Evolutionary conservation across 2,113 vertebrate species (phyloP).

Genomic region (Azemiops feae): DNA sequence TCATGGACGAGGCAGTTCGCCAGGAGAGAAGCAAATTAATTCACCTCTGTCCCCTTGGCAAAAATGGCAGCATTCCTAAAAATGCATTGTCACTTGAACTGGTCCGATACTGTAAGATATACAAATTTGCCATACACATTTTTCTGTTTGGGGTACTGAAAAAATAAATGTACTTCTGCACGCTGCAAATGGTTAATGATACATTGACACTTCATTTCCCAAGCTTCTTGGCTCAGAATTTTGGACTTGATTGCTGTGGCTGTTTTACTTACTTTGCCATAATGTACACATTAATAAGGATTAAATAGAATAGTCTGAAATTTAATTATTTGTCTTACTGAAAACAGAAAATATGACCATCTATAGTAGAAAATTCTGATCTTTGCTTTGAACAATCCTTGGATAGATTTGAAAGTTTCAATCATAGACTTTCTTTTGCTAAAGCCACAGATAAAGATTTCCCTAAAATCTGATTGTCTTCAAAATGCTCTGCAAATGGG

Average conservation of each 20-base stretch:
- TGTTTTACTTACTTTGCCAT: conserved; percentile 46
- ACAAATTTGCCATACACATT: background rate
- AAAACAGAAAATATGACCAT: background rate
- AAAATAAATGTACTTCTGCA: background rate
- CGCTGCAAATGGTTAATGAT: conserved; percentile 26
- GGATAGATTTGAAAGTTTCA: conserved; percentile 14
- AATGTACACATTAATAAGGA: conserved; percentile 42
- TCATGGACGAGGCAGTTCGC: background rate
- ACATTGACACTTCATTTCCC: background rate
- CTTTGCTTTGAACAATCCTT: background rate
- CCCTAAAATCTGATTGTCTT: background rate
- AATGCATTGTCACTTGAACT: background rate
- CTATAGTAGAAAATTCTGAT: background rate
- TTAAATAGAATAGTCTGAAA: fast-evolving
- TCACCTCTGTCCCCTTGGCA: background rate
- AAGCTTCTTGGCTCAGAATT: conserved; percentile 40
- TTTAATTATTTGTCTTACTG: background rate
- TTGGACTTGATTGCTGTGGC: conserved; percentile 33
- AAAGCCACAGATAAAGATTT: background rate
- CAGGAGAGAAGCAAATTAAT: background rate
- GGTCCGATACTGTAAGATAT: background rate
- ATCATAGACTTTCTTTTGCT: background rate
- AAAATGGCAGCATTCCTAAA: background rate
- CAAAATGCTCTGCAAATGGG: background rate
- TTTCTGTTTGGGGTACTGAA: background rate